Conservation (phyloP, 2,888 invertebrate species). For the Anthophora plumipes region DNA sequence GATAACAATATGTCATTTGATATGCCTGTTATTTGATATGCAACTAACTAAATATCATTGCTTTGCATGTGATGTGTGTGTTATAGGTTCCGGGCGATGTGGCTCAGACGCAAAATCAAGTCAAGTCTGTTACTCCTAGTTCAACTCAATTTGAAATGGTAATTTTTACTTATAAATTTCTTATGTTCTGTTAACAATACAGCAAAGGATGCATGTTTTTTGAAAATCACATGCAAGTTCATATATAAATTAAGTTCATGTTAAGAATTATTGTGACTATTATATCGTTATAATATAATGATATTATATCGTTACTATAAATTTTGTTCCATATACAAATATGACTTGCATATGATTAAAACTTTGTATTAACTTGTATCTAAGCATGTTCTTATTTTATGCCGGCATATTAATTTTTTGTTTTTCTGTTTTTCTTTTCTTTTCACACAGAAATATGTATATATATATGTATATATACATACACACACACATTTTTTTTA, state of each 20-base stretch:
- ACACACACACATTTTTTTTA: conserved; percentile 46
- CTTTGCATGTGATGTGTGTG: conserved; percentile 75
- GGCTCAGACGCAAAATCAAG: conserved; percentile 82
- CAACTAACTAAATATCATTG: conserved; percentile 68
- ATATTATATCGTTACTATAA: not conserved
- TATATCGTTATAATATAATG: too few relatives aligned
- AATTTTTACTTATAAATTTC: conserved; percentile 71
- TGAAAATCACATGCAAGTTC: conserved; percentile 61
- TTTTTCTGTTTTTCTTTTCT: conserved; percentile 10
- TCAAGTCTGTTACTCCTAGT: conserved; percentile 81
- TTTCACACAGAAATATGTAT: too few relatives aligned
- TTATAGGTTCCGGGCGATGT: conserved; percentile 83
- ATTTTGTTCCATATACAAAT: conserved; percentile 17
- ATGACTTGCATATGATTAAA: conserved; percentile 62
- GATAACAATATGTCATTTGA: conserved; percentile 43
- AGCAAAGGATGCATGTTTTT: conserved; percentile 61
- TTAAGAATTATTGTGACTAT: conserved; percentile 11
- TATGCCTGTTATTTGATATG: conserved; percentile 43
- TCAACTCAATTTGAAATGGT: conserved; percentile 83
- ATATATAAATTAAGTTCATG: conserved; percentile 32
- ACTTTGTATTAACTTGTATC: conserved; percentile 75
- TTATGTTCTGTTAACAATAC: conserved; percentile 48
- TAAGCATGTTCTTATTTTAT: conserved; percentile 81
- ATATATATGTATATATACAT: conserved; percentile 3
- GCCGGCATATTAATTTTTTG: conserved; percentile 82